A percentile compares a stretch with the other conserved stretches of the same genome.
phyloP scores from a whole-genome alignment of 2,797 vertebrate species.

The Channa striata region DNA sequence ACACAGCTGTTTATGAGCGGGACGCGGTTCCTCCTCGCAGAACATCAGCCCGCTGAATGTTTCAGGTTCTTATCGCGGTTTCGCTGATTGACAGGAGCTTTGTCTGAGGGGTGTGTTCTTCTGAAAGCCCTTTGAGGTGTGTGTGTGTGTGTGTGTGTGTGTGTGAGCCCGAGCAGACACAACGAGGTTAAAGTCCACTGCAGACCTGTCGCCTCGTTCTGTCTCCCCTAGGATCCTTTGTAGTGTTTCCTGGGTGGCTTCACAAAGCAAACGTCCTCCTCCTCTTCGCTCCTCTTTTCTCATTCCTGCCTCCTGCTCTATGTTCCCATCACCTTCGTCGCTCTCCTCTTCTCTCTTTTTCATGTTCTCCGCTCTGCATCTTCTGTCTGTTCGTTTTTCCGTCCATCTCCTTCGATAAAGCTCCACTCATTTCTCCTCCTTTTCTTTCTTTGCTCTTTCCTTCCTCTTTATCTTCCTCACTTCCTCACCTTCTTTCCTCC shows the following conservation, averaged over 20 bases:
- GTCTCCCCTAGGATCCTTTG: conserved; percentile 21
- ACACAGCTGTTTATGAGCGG: conserved; percentile 20
- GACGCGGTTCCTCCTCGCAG: background rate
- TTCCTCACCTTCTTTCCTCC: background rate
- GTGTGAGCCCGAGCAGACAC: conserved; percentile 13
- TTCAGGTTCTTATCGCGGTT: conserved; percentile 16
- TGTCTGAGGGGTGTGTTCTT: conserved; percentile 48
- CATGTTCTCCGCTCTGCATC: too few relatives aligned
- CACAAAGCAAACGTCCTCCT: conserved; percentile 16
- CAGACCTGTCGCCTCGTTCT: conserved; percentile 44
- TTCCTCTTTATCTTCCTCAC: background rate
- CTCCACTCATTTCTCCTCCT: conserved; percentile 21
- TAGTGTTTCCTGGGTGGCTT: conserved; percentile 13
- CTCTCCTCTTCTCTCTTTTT: background rate
- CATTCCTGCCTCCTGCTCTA: background rate
- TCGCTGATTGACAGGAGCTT: conserved; percentile 54
- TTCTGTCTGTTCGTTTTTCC: conserved; percentile 7
- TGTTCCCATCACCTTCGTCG: background rate
- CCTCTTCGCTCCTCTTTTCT: background rate
- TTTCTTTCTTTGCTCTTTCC: background rate
- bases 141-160: conserved; percentile 23
- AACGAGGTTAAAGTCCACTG: conserved; percentile 43
- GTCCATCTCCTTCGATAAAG: too few relatives aligned
- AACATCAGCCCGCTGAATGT: background rate
- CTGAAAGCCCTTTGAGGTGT: conserved; percentile 22